phyloP scores from a whole-genome alignment of 2,888 invertebrate species.

The Apantesis nais region DNA sequence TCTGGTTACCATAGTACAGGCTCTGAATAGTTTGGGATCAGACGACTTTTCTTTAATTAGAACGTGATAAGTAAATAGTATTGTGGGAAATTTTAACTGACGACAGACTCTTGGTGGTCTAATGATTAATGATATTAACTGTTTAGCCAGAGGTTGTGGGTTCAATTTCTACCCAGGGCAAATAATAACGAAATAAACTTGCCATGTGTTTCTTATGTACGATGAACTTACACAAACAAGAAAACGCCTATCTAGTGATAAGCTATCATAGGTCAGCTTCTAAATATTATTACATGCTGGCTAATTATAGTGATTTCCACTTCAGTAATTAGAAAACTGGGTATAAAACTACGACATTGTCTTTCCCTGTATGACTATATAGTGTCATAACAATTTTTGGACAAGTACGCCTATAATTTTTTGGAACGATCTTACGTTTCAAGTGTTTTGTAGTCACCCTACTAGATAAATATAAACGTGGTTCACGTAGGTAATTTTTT shows the following conservation, averaged over 20 bases:
- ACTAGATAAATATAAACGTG: constrained; percentile 33
- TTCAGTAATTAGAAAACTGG: too few relatives aligned
- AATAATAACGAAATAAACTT: not conserved
- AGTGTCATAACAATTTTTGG: not conserved
- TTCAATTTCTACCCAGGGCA: not conserved
- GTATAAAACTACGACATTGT: too few relatives aligned
- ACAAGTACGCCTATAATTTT: not conserved
- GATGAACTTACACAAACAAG: too few relatives aligned
- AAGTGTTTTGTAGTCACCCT: constrained; percentile 29
- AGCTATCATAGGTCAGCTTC: too few relatives aligned
- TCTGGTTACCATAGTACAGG: too few relatives aligned
- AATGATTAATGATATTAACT: not conserved
- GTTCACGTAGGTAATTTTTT: constrained; percentile 48
- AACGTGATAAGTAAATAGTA: too few relatives aligned
- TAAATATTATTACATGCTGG: too few relatives aligned
- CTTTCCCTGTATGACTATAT: not conserved
- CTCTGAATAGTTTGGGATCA: too few relatives aligned
- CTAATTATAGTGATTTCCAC: too few relatives aligned
- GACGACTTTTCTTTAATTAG: not conserved
- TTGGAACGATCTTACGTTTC: not conserved
- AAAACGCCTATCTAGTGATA: too few relatives aligned
- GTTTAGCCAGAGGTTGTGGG: not conserved
- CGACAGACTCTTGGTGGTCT: not conserved
- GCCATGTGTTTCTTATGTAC: too few relatives aligned
- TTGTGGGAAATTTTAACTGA: too few relatives aligned